A percentile compares a stretch with the other conserved stretches of the same genome.
phyloP scores from a whole-genome alignment of 2,888 invertebrate species.

The Drosophila ochracea region DNA sequence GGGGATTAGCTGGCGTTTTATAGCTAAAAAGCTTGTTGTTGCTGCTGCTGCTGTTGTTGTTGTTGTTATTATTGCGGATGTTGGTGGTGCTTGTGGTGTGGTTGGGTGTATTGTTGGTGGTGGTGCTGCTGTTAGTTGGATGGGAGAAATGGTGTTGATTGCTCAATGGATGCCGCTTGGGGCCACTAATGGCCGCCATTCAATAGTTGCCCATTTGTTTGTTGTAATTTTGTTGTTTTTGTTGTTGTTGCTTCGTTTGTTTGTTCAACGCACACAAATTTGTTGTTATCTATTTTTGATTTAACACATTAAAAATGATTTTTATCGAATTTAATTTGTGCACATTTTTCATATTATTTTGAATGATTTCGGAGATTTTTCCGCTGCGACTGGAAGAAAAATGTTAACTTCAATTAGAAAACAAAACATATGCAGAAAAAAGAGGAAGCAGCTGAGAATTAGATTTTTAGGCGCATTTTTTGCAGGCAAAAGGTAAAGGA shows the following conservation, averaged over 20 bases:
- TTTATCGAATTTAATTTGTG: slow-evolving; percentile 38
- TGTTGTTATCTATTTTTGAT: slow-evolving; percentile 29
- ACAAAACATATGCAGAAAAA: neutral
- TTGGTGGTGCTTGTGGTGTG: slow-evolving; percentile 27
- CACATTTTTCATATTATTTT: slow-evolving; percentile 47
- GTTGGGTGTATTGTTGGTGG: slow-evolving; percentile 19
- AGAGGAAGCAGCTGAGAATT: slow-evolving; percentile 22
- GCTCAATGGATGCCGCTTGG: slow-evolving; percentile 89
- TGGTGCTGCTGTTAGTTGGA: slow-evolving; percentile 48
- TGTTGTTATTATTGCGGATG: slow-evolving; percentile 8
- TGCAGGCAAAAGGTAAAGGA: slow-evolving; percentile 25
- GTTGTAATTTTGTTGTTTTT: slow-evolving; percentile 32
- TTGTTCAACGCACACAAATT: slow-evolving; percentile 11
- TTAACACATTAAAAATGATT: slow-evolving; percentile 48
- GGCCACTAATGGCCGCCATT: slow-evolving; percentile 93
- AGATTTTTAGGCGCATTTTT: slow-evolving; percentile 65
- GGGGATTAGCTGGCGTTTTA: slow-evolving; percentile 47
- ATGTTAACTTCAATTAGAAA: slow-evolving; percentile 18
- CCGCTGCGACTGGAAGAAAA: slow-evolving; percentile 33
- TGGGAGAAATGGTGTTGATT: slow-evolving; percentile 76
- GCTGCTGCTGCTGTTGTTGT: slow-evolving; percentile 29
- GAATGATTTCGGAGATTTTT: slow-evolving; percentile 3
- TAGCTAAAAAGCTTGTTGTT: slow-evolving; percentile 29
- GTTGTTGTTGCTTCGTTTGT: slow-evolving; percentile 8
- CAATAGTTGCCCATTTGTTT: slow-evolving; percentile 84